Conservation (phyloP, 1,140 invertebrate species). For the Steinernema feltiae region DNA sequence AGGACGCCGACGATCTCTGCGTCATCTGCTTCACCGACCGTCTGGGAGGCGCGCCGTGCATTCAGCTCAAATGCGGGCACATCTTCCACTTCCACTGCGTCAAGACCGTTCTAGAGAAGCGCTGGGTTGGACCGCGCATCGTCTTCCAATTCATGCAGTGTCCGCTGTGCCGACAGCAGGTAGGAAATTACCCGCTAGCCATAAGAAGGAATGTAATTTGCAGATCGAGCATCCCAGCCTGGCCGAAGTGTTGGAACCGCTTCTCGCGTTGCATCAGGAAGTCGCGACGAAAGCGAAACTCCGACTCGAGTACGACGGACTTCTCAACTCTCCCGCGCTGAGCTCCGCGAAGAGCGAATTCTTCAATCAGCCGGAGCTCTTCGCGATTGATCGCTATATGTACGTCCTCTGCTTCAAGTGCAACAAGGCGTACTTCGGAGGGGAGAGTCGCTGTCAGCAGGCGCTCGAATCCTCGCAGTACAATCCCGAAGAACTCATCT, state of each 20-base stretch:
- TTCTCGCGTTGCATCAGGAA: constrained; percentile 76
- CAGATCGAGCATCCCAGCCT: constrained; percentile 77
- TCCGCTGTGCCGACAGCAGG: constrained; percentile 80
- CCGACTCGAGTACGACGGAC: constrained; percentile 89
- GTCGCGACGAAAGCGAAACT: constrained; percentile 86
- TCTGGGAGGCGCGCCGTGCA: constrained; percentile 83
- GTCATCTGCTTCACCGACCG: constrained; percentile 98
- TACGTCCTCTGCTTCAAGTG: constrained; percentile 98
- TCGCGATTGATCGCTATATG: constrained; percentile 93
- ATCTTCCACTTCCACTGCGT: constrained; percentile 91
- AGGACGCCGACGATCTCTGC: constrained; percentile 95
- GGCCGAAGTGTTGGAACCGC: constrained; percentile 71
- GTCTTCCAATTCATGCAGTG: constrained; percentile 91
- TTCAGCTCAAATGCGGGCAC: constrained; percentile 86
- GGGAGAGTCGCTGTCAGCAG: constrained; percentile 87
- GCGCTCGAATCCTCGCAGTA: constrained; percentile 68
- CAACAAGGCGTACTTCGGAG: constrained; percentile 94
- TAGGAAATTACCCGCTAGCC: constrained; percentile 59
- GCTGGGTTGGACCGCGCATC: constrained; percentile 89
- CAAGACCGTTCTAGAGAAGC: constrained; percentile 73
- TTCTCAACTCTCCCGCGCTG: constrained; percentile 62
- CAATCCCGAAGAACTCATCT: constrained; percentile 88
- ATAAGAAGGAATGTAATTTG: constrained; percentile 60
- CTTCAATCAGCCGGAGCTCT: constrained; percentile 73
- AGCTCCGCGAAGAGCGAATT: constrained; percentile 59